phyloP scores from a whole-genome alignment of 2,797 vertebrate genomes.

The Pteronotus mesoamericanus region DNA sequence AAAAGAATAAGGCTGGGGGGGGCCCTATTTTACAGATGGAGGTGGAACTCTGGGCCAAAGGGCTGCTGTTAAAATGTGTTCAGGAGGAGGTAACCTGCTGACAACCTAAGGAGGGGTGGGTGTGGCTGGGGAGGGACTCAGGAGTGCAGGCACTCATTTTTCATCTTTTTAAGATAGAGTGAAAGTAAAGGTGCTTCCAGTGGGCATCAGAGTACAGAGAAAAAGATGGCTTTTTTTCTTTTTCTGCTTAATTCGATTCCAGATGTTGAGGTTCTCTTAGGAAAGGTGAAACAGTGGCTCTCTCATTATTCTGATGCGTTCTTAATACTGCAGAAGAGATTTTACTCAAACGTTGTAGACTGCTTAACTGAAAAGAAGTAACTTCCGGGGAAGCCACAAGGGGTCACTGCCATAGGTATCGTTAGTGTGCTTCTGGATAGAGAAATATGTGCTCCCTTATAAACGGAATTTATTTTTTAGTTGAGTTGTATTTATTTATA shows the following conservation, averaged over 20 bases:
- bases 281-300: not conserved
- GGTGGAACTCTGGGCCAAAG: not conserved
- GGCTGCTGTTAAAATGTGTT: not conserved
- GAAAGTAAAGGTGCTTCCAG: not conserved
- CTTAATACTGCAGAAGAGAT: not conserved
- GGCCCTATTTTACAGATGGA: not conserved
- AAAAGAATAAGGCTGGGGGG: not conserved
- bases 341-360: not conserved
- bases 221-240: not conserved
- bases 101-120: fast-evolving
- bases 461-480: not conserved
- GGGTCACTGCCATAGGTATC: not conserved
- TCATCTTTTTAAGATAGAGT: not conserved
- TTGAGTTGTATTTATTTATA: not conserved
- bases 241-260: not conserved
- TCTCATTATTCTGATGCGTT: not conserved
- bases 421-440: not conserved
- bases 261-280: not conserved
- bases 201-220: not conserved
- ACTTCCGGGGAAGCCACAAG: not conserved
- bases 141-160: not conserved
- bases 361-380: not conserved
- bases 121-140: not conserved
- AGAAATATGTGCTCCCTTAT: not conserved
- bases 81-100: not conserved